Base-by-base conservation (phyloP, 2,113 vertebrate species). In the Campylorhamphus procurvoides region DNA sequence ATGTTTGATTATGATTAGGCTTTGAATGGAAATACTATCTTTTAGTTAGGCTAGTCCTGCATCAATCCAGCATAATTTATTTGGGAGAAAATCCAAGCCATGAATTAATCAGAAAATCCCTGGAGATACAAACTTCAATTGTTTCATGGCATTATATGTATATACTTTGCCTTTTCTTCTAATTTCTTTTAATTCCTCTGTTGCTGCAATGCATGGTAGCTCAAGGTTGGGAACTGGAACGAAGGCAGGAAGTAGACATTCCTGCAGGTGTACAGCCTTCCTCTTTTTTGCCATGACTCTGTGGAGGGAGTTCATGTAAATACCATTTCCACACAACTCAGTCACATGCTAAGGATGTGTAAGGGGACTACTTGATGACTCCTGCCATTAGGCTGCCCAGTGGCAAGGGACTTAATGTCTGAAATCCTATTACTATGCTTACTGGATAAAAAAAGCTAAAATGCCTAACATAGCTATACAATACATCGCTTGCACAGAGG, bases 131-230 rank as follows among this genome's bases (percentile, higher is more conserved):
- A 69, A 35, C 27, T 50, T 90, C 2, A 11, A 19, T 73, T 71
- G 31, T 63, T 84, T 86, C 50, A 64, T 0, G 5, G 18, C 47
- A 59, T 67, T 27, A 0, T 18, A 35, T 0, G 0, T 8, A 47
- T 27, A 55, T 40, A 44, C 23, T 87, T 93, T 73, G 31, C 31
- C 22, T 85, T 77, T 84, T 37, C 35, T 79, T 77, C 39, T 84
- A 1, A 5, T 59, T 85, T 84, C 29, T 63, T 63, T 42, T 64
- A 8, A 16, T 90, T 73, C 42, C 66, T 7, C 79, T 74, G 37
- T 53, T 73, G 42, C 47, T 76, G 44, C 71, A 60, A 25, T 33
- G 24, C 3, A 9, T 18, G 9, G 31, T 60, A 49, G 28, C 39
- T 90, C 25, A 50, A 42, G 47, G 73, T 56, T 73, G 44, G 64